Evolutionary conservation across 2,113 vertebrate species (phyloP).

Genomic region (Stomatorhinus ivindoensis): DNA sequence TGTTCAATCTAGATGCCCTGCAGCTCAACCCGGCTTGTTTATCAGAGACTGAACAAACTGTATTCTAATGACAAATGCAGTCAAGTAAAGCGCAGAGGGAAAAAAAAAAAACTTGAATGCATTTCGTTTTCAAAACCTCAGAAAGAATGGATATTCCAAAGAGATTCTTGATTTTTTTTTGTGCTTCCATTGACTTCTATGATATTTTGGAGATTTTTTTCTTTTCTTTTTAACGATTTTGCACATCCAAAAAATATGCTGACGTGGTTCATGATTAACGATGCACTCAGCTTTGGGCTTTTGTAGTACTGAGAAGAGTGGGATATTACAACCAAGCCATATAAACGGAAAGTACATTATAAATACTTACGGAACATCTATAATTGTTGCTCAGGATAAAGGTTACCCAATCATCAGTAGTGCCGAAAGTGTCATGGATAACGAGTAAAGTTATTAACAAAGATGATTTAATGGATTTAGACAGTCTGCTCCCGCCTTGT

Average conservation of each 20-base stretch:
- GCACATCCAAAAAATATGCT: background rate
- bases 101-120: background rate
- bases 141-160: background rate
- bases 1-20: conserved; percentile 8
- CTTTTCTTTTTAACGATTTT: background rate
- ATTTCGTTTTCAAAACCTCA: background rate
- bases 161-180: background rate
- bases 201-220: background rate
- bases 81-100: background rate
- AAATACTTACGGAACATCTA: background rate
- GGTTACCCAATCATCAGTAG: background rate
- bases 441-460: background rate
- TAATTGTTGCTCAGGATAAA: background rate
- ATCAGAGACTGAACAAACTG: background rate
- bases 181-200: background rate
- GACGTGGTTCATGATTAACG: background rate
- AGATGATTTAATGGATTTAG: background rate
- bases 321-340: background rate
- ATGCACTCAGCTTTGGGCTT: background rate
- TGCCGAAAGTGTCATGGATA: background rate
- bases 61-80: conserved; percentile 11
- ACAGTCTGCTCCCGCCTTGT: background rate
- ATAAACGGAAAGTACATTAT: background rate
- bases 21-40: conserved; percentile 1
- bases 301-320: background rate